Percentiles rank a stretch among this genome's conserved stretches.
Evolutionary conservation across 1,140 invertebrate species (phyloP).

Genomic region (Papilio dardanus): DNA sequence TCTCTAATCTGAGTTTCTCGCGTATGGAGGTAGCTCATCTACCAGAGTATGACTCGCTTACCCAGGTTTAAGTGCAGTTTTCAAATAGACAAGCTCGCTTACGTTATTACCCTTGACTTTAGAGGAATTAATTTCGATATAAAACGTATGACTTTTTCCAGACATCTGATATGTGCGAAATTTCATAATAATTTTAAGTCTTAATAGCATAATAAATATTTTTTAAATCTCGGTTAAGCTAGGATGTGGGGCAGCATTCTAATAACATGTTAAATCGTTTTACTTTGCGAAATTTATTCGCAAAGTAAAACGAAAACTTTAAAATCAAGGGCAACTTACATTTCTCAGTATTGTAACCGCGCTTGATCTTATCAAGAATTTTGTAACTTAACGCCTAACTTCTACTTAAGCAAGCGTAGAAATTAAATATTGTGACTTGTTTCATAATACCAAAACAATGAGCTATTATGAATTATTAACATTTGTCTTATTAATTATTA

Average conservation of each 20-base stretch:
- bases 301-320: conserved; percentile 37
- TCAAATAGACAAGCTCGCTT: too few species aligned
- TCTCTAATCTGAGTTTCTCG: too few species aligned
- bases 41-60: too few species aligned
- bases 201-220: background rate
- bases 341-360: conserved; percentile 35
- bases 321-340: conserved; percentile 25
- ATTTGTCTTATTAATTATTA: background rate
- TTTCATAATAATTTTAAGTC: background rate
- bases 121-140: background rate
- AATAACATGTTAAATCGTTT: conserved; percentile 2
- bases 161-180: background rate
- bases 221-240: conserved; percentile 1
- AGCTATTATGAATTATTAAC: conserved; percentile 18
- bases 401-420: conserved; percentile 4
- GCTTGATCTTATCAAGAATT: conserved; percentile 40
- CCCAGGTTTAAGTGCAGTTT: too few species aligned
- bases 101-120: too few species aligned
- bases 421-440: conserved; percentile 2
- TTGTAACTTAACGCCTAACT: conserved; percentile 42
- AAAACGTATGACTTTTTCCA: background rate
- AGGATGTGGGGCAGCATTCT: background rate
- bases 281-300: conserved; percentile 42
- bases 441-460: conserved; percentile 1
- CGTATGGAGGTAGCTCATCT: too few species aligned